Evolutionary conservation across 2,113 vertebrate species (phyloP).

Genomic region (Perccottus glenii): DNA sequence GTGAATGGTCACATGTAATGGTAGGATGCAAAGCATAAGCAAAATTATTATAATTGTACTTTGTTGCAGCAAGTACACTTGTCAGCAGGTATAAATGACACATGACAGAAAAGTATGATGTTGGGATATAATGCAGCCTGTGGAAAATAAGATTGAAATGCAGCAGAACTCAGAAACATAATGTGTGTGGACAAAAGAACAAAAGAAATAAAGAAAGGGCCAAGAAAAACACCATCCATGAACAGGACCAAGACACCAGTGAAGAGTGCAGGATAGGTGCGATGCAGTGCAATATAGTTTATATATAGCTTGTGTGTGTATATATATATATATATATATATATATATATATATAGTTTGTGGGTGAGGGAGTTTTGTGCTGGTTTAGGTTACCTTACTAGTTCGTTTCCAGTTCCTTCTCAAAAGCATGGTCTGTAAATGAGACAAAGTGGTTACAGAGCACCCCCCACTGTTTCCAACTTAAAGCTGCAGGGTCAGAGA

Average conservation of each 20-base stretch:
- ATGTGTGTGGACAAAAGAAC: slow-evolving; percentile 35
- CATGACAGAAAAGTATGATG: not conserved
- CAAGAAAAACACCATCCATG: slow-evolving; percentile 55
- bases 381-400: slow-evolving; percentile 97
- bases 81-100: not conserved
- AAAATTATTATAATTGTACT: not conserved
- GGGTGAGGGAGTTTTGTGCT: slow-evolving; percentile 76
- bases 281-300: slow-evolving; percentile 57
- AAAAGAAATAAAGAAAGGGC: slow-evolving; percentile 28
- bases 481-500: slow-evolving; percentile 50
- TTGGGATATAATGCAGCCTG: slow-evolving; percentile 72
- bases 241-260: slow-evolving; percentile 59
- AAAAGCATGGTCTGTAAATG: slow-evolving; percentile 98
- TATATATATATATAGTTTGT: slow-evolving; percentile 14
- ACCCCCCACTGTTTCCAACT: slow-evolving; percentile 55
- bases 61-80: not conserved
- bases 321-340: too few species aligned
- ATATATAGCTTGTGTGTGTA: not conserved
- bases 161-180: slow-evolving; percentile 39
- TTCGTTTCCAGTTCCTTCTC: slow-evolving; percentile 99
- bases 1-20: too few species aligned
- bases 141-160: slow-evolving; percentile 65
- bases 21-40: too few species aligned
- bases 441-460: slow-evolving; percentile 94
- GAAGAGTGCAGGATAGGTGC: slow-evolving; percentile 58